These are phyloP conservation scores for Neodontobutis hainanensis DNA, from an alignment of 2,113 vertebrate species.

Conservation along the genomic window DNA sequence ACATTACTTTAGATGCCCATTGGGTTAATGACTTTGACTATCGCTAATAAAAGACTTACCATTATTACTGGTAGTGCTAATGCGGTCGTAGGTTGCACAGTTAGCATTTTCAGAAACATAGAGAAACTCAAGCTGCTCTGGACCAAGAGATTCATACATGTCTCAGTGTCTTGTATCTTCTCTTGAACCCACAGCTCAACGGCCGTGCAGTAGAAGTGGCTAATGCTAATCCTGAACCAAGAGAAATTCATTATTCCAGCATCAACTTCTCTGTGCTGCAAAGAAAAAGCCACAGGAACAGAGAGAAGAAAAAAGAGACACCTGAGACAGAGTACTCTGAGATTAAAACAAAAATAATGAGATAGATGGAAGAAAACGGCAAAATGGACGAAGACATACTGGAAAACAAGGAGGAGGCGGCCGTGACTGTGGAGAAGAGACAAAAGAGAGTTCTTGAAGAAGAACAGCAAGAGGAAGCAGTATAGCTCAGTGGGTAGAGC, in stretches of 20 bases:
- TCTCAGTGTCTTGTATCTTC: too few relatives aligned
- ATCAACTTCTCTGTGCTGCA: slow-evolving; percentile 67
- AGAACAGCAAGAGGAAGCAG: neutral
- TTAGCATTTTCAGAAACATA: too few relatives aligned
- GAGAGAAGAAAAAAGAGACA: neutral
- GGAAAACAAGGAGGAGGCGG: slow-evolving; percentile 29
- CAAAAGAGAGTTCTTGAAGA: slow-evolving; percentile 17
- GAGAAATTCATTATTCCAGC: slow-evolving; percentile 65
- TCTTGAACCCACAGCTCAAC: neutral
- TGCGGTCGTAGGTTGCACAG: too few relatives aligned
- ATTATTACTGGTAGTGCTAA: too few relatives aligned
- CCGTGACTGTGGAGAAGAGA: neutral
- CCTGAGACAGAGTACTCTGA: slow-evolving; percentile 71
- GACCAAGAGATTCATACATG: too few relatives aligned
- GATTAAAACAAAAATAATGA: slow-evolving; percentile 37
- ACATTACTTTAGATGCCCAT: too few relatives aligned
- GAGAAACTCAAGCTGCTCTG: too few relatives aligned
- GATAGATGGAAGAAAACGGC: neutral
- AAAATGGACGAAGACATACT: neutral
- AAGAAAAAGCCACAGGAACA: slow-evolving; percentile 11
- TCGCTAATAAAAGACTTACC: too few relatives aligned
- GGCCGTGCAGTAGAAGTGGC: neutral
- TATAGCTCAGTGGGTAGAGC: too few relatives aligned
- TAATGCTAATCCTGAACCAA: neutral
- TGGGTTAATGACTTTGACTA: too few relatives aligned